Percentiles rank a stretch among this genome's conserved stretches.
phyloP scores from a whole-genome alignment of 2,888 invertebrate genomes.

The Idaea straminata region DNA sequence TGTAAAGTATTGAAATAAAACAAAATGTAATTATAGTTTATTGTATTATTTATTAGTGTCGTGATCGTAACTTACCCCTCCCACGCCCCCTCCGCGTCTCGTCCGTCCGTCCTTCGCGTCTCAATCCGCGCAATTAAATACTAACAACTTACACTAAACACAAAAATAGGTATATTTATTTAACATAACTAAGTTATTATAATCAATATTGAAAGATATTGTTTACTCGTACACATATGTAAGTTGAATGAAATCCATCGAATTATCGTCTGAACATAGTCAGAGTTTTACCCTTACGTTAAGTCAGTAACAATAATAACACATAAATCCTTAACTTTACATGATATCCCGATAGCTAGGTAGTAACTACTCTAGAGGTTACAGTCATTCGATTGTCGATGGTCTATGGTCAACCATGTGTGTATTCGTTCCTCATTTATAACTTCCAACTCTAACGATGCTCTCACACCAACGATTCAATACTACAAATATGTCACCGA shows the following conservation, averaged over 20 bases:
- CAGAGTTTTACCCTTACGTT: not conserved
- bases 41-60: not conserved
- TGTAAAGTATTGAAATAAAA: not conserved
- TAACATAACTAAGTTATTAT: slow-evolving; percentile 2
- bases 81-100: not conserved
- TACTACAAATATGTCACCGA: no score
- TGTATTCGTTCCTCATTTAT: no score
- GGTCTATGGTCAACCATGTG: no score
- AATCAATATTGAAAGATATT: not conserved
- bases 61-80: not conserved
- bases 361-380: no score
- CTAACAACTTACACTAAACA: not conserved
- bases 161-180: slow-evolving; percentile 1
- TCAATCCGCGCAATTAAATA: not conserved
- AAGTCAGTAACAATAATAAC: not conserved
- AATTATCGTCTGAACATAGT: not conserved
- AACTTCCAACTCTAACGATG: no score
- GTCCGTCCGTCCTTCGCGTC: not conserved
- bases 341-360: not conserved
- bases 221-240: not conserved
- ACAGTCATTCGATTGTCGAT: no score
- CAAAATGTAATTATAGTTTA: not conserved
- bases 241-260: not conserved
- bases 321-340: not conserved
- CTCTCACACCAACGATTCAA: no score